phyloP scores from a whole-genome alignment of 2,113 vertebrate species.

The Alouatta palliata region DNA sequence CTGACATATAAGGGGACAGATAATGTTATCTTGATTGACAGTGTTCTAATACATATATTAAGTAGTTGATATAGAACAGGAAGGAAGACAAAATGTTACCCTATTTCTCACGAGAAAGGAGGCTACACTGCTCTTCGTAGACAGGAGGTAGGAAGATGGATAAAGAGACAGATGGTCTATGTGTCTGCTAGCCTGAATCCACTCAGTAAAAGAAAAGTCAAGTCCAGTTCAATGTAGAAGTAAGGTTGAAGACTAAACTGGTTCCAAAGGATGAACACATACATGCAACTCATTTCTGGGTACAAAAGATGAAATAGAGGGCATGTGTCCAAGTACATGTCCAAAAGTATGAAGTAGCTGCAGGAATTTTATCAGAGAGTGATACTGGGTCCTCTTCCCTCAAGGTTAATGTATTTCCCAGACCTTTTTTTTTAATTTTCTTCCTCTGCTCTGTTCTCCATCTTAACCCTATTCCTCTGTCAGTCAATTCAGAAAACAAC shows the following conservation, averaged over 20 bases:
- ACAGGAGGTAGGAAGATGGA: not conserved
- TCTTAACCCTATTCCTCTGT: not conserved
- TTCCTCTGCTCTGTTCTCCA: not conserved
- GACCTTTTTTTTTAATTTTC: not conserved
- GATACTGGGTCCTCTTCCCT: constrained; percentile 3
- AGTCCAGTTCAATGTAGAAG: not conserved
- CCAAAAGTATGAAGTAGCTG: not conserved
- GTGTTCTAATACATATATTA: not conserved
- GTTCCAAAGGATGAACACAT: not conserved
- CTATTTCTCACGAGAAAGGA: not conserved
- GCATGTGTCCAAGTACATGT: not conserved
- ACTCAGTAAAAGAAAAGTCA: not conserved
- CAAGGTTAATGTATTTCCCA: constrained; percentile 54
- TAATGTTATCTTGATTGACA: not conserved
- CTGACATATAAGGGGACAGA: not conserved
- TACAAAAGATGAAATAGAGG: not conserved
- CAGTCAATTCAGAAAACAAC: constrained; percentile 32
- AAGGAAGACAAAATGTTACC: not conserved
- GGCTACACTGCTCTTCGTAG: not conserved
- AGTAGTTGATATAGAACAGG: not conserved
- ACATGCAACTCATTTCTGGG: not conserved
- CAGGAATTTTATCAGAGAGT: not conserved
- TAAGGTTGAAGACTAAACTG: constrained; percentile 1
- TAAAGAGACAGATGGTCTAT: not conserved
- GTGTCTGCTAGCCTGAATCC: not conserved